Evolutionary conservation across 2,888 invertebrate species (phyloP).

Genomic region (Disparrhopalites patrizii): DNA sequence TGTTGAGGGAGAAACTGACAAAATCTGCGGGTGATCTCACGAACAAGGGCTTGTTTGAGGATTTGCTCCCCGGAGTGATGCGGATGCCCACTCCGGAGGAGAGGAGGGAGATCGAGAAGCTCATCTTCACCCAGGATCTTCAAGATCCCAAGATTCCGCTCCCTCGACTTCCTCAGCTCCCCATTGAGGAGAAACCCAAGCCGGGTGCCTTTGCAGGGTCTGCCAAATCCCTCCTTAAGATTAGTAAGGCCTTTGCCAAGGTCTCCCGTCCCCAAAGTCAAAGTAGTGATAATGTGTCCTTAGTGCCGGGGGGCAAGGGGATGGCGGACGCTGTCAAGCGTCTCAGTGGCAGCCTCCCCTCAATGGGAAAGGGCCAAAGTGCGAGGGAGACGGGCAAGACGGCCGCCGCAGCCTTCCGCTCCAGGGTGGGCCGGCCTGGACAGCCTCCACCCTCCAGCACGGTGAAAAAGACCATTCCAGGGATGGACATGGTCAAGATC

Average conservation of each 20-base stretch:
- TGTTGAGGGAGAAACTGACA: constrained; percentile 18
- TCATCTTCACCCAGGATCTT: constrained; percentile 21
- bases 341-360: constrained; percentile 22
- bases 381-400: not conserved
- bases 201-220: constrained; percentile 20
- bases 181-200: constrained; percentile 18
- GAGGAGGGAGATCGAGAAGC: constrained; percentile 14
- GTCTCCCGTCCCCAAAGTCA: constrained; percentile 17
- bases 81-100: constrained; percentile 24
- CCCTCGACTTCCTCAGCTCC: constrained; percentile 18
- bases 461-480: not conserved
- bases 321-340: constrained; percentile 1
- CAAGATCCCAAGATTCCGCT: constrained; percentile 28
- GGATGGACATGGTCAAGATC: constrained; percentile 23
- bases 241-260: not conserved
- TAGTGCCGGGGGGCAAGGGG: not conserved
- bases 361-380: not conserved
- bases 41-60: constrained; percentile 7
- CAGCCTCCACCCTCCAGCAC: not conserved
- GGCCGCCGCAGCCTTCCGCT: not conserved
- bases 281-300: constrained; percentile 28
- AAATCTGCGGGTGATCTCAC: constrained; percentile 11
- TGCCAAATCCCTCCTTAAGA: constrained; percentile 23
- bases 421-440: not conserved
- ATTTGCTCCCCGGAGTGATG: constrained; percentile 6